Conservation (phyloP, 2,113 vertebrate genomes). For the Microcebus tavaratra region DNA sequence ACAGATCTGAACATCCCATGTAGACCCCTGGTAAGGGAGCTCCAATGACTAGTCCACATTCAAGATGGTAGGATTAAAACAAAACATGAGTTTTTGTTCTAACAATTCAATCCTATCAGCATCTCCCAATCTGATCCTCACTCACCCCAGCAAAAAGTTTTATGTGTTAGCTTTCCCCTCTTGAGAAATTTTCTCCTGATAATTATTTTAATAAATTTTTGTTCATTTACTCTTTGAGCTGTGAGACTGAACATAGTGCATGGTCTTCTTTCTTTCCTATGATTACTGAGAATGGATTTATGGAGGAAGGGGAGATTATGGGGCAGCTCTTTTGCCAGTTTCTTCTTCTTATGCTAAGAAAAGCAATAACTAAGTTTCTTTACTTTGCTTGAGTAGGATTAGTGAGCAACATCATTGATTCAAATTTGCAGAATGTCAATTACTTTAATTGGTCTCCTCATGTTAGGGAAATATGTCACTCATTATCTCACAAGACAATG, state of each 20-base stretch:
- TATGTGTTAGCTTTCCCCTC: not conserved
- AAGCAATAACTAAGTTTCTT: slow-evolving; percentile 42
- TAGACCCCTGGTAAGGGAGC: not conserved
- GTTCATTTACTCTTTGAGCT: not conserved
- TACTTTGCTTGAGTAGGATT: not conserved
- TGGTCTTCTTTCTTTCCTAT: not conserved
- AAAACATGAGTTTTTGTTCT: slow-evolving; percentile 8
- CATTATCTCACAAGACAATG: slow-evolving; percentile 46
- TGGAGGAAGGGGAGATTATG: not conserved
- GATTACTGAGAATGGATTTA: slow-evolving; percentile 34
- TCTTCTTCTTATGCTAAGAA: slow-evolving; percentile 12
- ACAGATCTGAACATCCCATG: not conserved
- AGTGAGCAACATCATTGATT: slow-evolving; percentile 32
- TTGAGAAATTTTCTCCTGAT: slow-evolving; percentile 22
- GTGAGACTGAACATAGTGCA: not conserved
- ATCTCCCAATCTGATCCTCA: slow-evolving; percentile 15
- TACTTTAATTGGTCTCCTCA: slow-evolving; percentile 44
- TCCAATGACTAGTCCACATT: not conserved
- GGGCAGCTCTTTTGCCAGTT: slow-evolving; percentile 5
- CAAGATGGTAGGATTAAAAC: slow-evolving; percentile 41
- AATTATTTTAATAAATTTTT: slow-evolving; percentile 28
- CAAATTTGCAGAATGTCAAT: slow-evolving; percentile 46
- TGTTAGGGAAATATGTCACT: slow-evolving; percentile 15
- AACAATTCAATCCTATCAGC: not conserved
- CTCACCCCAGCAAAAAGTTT: not conserved